Percentiles rank a stretch among this genome's conserved stretches.
Evolutionary conservation across 2,797 vertebrate genomes (phyloP).

Genomic region (Ceryle rudis): DNA sequence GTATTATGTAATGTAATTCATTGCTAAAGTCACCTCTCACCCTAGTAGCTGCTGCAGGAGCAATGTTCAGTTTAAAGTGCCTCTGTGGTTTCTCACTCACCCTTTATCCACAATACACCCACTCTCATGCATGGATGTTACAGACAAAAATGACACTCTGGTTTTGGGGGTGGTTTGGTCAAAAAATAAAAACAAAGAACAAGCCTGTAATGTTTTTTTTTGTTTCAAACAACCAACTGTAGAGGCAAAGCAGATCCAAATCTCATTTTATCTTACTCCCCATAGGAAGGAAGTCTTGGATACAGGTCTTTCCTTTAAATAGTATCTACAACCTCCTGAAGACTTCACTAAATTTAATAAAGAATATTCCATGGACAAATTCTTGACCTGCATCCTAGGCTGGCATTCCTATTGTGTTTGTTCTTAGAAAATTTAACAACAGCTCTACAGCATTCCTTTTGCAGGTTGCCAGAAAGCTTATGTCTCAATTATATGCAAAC

Average conservation of each 20-base stretch:
- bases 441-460: slow-evolving; percentile 57
- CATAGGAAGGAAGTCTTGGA: slow-evolving; percentile 3
- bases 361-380: slow-evolving; percentile 3
- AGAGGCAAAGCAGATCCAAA: neutral
- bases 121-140: neutral
- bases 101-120: neutral
- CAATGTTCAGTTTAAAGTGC: slow-evolving; percentile 46
- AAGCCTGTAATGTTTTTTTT: neutral
- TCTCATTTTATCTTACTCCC: neutral
- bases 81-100: slow-evolving; percentile 64
- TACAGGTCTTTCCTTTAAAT: slow-evolving; percentile 10
- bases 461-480: slow-evolving; percentile 64
- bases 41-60: slow-evolving; percentile 56
- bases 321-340: neutral
- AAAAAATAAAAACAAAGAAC: neutral
- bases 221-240: neutral
- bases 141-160: neutral
- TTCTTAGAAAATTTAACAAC: slow-evolving; percentile 73
- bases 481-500: slow-evolving; percentile 72
- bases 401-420: slow-evolving; percentile 66
- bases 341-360: slow-evolving; percentile 42
- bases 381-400: slow-evolving; percentile 56
- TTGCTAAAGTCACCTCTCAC: slow-evolving; percentile 74
- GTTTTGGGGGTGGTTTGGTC: neutral
- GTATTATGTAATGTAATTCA: slow-evolving; percentile 77